Conservation (phyloP, 2,113 vertebrate species). For the Alethe diademata region DNA sequence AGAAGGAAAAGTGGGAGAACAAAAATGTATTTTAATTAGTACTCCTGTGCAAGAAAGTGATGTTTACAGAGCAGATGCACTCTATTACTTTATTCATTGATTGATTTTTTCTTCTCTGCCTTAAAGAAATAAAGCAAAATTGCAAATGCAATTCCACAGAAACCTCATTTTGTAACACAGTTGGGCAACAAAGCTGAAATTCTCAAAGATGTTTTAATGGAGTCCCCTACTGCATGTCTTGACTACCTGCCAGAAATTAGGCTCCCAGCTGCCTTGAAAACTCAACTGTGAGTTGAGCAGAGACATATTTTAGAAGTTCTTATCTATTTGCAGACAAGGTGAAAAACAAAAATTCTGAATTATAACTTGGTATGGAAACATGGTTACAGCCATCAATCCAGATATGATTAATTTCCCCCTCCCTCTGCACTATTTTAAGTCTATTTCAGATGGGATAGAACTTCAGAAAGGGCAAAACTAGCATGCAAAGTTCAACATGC, state of each 20-base stretch:
- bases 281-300: neutral
- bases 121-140: neutral
- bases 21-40: neutral
- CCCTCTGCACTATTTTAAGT: neutral
- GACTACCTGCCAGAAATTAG: neutral
- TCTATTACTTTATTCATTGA: neutral
- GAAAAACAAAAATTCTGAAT: neutral
- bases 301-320: neutral
- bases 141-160: neutral
- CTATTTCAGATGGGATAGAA: neutral
- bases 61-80: neutral
- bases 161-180: neutral
- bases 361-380: neutral
- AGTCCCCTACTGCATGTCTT: neutral
- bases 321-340: neutral
- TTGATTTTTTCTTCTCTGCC: neutral
- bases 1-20: neutral
- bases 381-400: neutral
- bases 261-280: neutral
- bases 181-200: neutral
- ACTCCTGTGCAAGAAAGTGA: neutral
- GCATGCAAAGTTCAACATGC: neutral
- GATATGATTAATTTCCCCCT: neutral
- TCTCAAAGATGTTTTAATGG: neutral
- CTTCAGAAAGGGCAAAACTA: neutral